phyloP scores from a whole-genome alignment of 2,797 vertebrate genomes.

The Lagodon rhomboides region DNA sequence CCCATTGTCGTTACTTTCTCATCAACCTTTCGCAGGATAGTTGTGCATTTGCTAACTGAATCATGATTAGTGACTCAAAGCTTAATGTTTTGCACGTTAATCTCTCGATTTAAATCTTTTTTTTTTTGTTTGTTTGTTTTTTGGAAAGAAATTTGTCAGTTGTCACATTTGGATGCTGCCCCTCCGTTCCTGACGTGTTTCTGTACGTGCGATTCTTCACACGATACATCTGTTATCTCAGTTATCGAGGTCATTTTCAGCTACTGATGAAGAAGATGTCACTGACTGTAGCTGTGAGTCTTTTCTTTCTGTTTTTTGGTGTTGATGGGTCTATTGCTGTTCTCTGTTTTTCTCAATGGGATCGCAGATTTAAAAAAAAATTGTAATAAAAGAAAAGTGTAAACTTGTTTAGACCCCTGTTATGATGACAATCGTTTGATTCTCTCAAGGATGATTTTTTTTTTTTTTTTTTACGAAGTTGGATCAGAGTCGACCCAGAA shows the following conservation, averaged over 20 bases:
- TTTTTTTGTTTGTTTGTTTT: not conserved
- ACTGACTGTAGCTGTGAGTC: slow-evolving; percentile 14
- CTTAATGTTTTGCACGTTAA: slow-evolving; percentile 47
- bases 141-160: not conserved
- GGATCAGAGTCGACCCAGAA: slow-evolving; percentile 26
- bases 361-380: slow-evolving; percentile 11
- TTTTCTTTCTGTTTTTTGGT: slow-evolving; percentile 24
- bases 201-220: slow-evolving; percentile 8
- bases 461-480: not conserved
- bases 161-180: slow-evolving; percentile 55
- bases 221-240: slow-evolving; percentile 15
- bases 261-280: slow-evolving; percentile 32
- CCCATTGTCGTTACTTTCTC: slow-evolving; percentile 42
- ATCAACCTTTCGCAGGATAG: slow-evolving; percentile 32
- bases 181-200: slow-evolving; percentile 27
- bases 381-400: slow-evolving; percentile 35
- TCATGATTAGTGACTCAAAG: slow-evolving; percentile 38
- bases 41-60: slow-evolving; percentile 54
- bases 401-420: slow-evolving; percentile 33
- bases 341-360: slow-evolving; percentile 47
- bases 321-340: slow-evolving; percentile 45
- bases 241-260: slow-evolving; percentile 15
- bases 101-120: slow-evolving; percentile 34
- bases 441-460: slow-evolving; percentile 22
- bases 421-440: slow-evolving; percentile 59